Evolutionary conservation across 1,140 invertebrate species (phyloP), one percentile per base, ranked within the genome.

Genomic region (Tetramorium alpestre): DNA sequence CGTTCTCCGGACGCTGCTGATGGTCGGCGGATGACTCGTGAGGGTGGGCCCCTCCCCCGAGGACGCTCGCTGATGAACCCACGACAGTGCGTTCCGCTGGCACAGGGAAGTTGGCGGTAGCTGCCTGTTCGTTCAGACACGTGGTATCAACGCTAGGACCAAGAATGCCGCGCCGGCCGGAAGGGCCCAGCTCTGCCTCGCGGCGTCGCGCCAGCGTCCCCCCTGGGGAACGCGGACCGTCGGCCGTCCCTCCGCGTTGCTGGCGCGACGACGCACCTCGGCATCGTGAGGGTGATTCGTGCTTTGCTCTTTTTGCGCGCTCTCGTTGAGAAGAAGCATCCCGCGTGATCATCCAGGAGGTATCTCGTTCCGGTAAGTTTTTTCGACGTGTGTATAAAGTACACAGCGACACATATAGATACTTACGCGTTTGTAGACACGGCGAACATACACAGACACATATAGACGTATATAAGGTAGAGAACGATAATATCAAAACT

Each of bases 1-100:
- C 97, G 97, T 98, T 98, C 97, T 98, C 98, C 96, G 97, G 96
- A 96, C 97, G 97, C 96, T 97, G 96, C 94, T 95, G 93, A 96
- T 96, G 91, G 93, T 92, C 33, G 95, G 96, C 95, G 96, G 96
- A 94, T 96, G 96, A 90, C 95, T 96, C 96, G 95, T 94, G 90
- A 95, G 93, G 89, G 95, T 95, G 93, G 93, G 92, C 60, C 96
- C 96, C 96, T 96, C 97, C 96, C 96, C 96, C 96, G 96, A 96
- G 91, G 97, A 97, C 91, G 96, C 96, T 89, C 93, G 95, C 87
- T 95, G 95, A 92, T 92, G 44, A 47, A 47, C 93, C 94, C 94
- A 94, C 82, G 94, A 94, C 89, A 95, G 94, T 94, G 95, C 95
- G 96, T 96, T 96, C 95, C 96, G 96, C 95, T 96, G 96, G 92